Base-by-base conservation (phyloP, 2,888 invertebrate genomes). In the Dryobota labecula region DNA sequence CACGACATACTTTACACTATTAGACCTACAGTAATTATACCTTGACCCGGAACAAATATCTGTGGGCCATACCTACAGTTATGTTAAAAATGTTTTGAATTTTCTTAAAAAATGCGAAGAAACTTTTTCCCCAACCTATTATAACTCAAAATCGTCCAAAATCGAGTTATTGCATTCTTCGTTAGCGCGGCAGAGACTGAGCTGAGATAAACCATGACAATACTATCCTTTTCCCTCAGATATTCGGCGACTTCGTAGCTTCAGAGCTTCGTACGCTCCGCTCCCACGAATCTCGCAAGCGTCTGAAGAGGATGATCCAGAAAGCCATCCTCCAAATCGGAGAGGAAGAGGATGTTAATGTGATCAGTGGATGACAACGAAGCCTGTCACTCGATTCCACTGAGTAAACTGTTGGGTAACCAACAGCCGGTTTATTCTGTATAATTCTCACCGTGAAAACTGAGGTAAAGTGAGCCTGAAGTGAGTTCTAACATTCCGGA, bases 211-310 rank as follows among this genome's bases (percentile, higher is more conserved):
- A 30, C 27, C 27, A 27, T 71, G 5, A 58, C 18, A 45, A 38
- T 13, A 18, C 27, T 9, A n/a, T 4, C 20, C 2, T 58, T 73
- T 65, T 1, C 63, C 27, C 13, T 1, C 80, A 95, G 95, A 94
- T 95, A 76, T 95, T 95, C 67, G 95, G 95, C 0, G 94, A 95
- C 86, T 95, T 95, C 86, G 95, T 95, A n/a, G 95, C 95, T 0
- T 94, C 95, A 0, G 95, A 95, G 69, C 91, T 95, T 2, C 91
- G 95, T 20, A 93, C 91, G 8, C 92, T 95, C 0, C 91, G 94
- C 2, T 92, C 94, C 0, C 86, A 89, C 24, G 94, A 94, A 30
- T 91, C 93, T 1, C 90, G 95, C 0, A 94, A 92, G 83, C 91
- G 90, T 13, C 86, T 95, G 79, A 95, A 94, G 86, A 86, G 94